These are phyloP conservation scores for Muricea muricata DNA, from an alignment of 92 coral and sea anemone species.

Conservation along the genomic window DNA sequence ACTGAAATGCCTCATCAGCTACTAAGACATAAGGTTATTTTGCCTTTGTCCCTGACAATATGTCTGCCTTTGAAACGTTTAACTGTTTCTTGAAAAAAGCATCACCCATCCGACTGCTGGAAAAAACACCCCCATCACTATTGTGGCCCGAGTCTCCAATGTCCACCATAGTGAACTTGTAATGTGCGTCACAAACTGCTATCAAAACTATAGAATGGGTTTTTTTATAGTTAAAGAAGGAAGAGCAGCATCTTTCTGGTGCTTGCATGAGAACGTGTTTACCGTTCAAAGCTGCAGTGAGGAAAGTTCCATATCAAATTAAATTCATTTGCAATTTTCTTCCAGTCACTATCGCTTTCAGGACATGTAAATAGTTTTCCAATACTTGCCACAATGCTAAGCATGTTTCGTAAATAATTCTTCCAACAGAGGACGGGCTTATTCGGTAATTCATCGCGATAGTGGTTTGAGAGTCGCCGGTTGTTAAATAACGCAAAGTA, in stretches of 20 bases:
- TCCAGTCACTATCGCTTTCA: conserved; percentile 28
- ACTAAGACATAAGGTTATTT: not conserved
- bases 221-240: conserved; percentile 36
- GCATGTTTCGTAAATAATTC: conserved; percentile 55
- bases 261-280: conserved; percentile 37
- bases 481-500: conserved; percentile 8
- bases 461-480: not conserved
- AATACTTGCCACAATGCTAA: conserved; percentile 56
- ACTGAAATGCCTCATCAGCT: not conserved
- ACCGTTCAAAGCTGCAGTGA: conserved; percentile 29
- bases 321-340: conserved; percentile 48
- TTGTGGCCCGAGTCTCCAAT: conserved; percentile 54
- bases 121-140: conserved; percentile 50
- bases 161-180: conserved; percentile 37
- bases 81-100: too few species aligned
- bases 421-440: conserved; percentile 16
- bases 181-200: conserved; percentile 48
- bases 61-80: not conserved
- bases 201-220: conserved; percentile 52
- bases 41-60: not conserved
- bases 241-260: conserved; percentile 11
- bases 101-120: conserved; percentile 11
- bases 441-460: conserved; percentile 29
- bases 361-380: conserved; percentile 7
- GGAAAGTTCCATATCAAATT: conserved; percentile 47